A percentile compares a stretch with the other conserved stretches of the same genome.
Conservation (phyloP, 2,113 vertebrate species). For the Ceyx margarethae region DNA sequence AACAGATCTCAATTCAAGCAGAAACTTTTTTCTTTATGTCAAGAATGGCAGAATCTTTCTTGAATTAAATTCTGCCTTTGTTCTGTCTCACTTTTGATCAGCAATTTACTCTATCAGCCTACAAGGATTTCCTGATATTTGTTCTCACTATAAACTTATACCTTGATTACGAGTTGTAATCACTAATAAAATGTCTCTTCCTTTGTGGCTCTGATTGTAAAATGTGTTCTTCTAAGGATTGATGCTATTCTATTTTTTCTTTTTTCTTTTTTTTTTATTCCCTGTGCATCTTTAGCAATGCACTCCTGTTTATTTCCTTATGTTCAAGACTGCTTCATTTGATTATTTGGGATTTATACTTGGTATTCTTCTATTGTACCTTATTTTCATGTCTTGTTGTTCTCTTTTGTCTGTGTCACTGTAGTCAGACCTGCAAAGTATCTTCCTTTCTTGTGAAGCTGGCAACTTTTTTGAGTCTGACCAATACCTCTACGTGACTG, state of each 20-base stretch:
- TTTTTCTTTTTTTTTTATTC: background rate
- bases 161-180: conserved; percentile 36
- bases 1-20: background rate
- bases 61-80: conserved; percentile 30
- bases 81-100: conserved; percentile 25
- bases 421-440: background rate
- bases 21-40: background rate
- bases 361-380: background rate
- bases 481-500: background rate
- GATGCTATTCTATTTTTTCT: background rate
- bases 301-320: background rate
- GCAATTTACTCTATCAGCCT: conserved; percentile 15
- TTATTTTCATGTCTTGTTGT: background rate
- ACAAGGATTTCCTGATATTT: conserved; percentile 8
- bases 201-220: conserved; percentile 41
- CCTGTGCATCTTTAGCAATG: background rate
- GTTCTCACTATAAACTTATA: background rate
- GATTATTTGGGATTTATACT: background rate
- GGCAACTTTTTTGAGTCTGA: background rate
- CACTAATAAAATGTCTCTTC: background rate
- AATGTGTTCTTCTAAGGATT: background rate
- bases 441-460: background rate
- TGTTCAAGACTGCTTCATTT: background rate
- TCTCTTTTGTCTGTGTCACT: background rate
- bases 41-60: background rate